Conservation (phyloP, 2,113 vertebrate species). For the Nannospalax galili region DNA sequence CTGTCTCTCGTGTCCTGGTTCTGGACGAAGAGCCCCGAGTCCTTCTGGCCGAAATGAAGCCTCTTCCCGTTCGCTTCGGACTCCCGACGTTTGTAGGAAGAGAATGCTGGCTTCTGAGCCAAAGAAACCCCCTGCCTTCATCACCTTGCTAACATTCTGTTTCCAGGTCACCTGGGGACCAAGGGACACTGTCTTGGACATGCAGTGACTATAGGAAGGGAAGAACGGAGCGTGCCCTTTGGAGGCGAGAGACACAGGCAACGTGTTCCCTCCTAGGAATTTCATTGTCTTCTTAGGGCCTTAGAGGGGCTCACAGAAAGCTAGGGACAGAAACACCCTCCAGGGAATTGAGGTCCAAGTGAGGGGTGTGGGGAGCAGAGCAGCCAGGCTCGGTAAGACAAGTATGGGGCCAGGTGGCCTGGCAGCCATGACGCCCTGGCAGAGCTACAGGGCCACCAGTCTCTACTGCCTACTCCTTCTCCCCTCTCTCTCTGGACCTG, state of each 20-base stretch:
- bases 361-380: not conserved
- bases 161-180: not conserved
- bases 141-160: not conserved
- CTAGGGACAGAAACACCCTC: not conserved
- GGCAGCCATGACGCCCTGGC: accelerated
- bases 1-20: not conserved
- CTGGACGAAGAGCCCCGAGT: not conserved
- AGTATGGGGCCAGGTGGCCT: accelerated
- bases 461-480: accelerated
- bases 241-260: not conserved
- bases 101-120: not conserved
- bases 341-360: too few relatives aligned
- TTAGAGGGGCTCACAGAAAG: not conserved
- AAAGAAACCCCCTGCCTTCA: not conserved
- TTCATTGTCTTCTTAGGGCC: accelerated
- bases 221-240: not conserved
- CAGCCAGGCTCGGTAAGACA: not conserved
- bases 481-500: accelerated
- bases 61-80: not conserved
- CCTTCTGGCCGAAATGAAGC: too few relatives aligned
- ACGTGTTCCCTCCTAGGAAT: not conserved
- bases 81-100: not conserved
- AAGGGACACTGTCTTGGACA: not conserved
- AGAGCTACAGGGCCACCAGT: not conserved
- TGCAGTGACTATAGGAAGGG: not conserved